Conservation (phyloP, 2,113 vertebrate genomes). For the Saguinus midas region DNA sequence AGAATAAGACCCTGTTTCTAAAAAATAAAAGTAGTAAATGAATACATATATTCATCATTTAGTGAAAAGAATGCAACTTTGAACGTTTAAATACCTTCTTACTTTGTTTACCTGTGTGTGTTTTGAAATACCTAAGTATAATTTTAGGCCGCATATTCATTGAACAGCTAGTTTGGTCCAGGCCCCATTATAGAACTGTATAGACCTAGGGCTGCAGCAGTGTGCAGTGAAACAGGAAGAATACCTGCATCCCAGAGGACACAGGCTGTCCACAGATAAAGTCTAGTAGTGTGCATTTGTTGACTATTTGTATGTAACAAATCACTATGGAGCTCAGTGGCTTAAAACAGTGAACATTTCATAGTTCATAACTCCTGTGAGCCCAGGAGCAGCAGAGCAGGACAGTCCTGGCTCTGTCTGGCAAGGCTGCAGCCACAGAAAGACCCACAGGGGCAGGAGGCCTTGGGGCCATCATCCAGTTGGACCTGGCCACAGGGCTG, state of each 20-base stretch:
- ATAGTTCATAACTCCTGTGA: fast-evolving
- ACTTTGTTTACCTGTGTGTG: fast-evolving
- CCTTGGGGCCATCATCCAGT: not conserved
- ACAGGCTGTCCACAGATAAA: not conserved
- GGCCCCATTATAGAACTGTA: fast-evolving
- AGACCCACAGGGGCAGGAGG: not conserved
- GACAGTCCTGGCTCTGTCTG: fast-evolving
- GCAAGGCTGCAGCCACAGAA: fast-evolving
- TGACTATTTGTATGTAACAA: fast-evolving
- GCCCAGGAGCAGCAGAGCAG: fast-evolving
- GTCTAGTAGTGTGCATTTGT: fast-evolving
- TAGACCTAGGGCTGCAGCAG: too few species aligned
- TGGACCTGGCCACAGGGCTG: not conserved
- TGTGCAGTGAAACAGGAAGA: fast-evolving
- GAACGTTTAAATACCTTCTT: fast-evolving
- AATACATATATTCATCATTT: fast-evolving
- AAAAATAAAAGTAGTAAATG: too few species aligned
- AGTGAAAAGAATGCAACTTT: not conserved
- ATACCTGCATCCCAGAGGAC: not conserved
- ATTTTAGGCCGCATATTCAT: fast-evolving
- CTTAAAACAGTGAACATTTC: fast-evolving
- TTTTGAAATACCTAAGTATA: fast-evolving
- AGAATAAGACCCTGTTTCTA: too few species aligned
- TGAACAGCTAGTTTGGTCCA: fast-evolving
- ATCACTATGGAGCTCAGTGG: fast-evolving